Base-by-base conservation (phyloP, 30 jellyfish, hydroid and myxozoan genomes). In the Aurelia sp. region DNA sequence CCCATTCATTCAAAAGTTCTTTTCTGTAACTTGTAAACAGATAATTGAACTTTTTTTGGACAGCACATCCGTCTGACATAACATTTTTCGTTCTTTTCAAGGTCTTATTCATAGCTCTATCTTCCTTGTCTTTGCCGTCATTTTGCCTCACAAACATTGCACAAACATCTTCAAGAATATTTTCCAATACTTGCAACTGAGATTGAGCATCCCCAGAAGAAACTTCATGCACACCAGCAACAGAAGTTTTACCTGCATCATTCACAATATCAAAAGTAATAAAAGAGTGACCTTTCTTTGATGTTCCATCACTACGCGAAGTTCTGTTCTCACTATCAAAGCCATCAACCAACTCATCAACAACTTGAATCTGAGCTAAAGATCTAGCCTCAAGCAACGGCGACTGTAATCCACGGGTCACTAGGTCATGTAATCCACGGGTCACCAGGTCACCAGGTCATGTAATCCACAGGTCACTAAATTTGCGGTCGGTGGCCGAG, bases 221-320 rank as follows among this genome's bases (percentile, higher is more conserved):
- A 11, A 59, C 40, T 22, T 84, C 88, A n/a, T 63, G 18, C 65
- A 70, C 13, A 2, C 93, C 93, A 50, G 71, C 18, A n/a, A 58
- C 50, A 53, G 44, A 81, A 44, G 77, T 35, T 30, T 44, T 18
- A 11, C 91, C 91, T 66, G 30, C 76, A 66, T 63, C 61, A 41
- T 81, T 81, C 3, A 65, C 91, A 65, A 81, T 33, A 52, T 65
- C 86, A 81, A 38, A 68, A 4, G 84, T 81, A 8, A 65, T 69
- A 81, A 65, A 67, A 0, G 76, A n/a, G 17, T 76, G 35, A 20
- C 91, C 84, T 24, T 81, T 47, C 64, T 68, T 81, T 81, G 75
- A 67, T 5, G 91, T 81, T 31, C 91, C 91, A 81, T 81, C 76
- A 81, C 76, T 10, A 40, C n/a, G 91, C 60, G 66, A 53, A 13